These are phyloP conservation scores for Pangasius djambal DNA, from an alignment of 2,797 vertebrate genomes.

Conservation along the genomic window DNA sequence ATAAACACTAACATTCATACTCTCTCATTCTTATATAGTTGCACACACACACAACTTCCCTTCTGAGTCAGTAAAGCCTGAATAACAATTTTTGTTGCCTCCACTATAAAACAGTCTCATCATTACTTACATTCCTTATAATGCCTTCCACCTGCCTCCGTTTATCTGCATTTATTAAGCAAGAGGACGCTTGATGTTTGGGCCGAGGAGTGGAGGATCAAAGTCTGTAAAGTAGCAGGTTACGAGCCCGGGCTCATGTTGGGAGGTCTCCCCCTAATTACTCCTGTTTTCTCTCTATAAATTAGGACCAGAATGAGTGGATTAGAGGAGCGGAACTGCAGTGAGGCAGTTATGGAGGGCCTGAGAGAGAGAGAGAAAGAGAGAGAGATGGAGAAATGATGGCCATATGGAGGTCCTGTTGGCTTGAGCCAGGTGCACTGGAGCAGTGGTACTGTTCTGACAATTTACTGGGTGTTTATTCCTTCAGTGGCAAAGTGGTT, in stretches of 20 bases:
- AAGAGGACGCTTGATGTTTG: conserved; percentile 68
- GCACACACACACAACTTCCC: conserved; percentile 23
- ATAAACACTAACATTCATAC: conserved; percentile 30
- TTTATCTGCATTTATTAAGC: conserved; percentile 71
- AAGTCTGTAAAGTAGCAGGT: conserved; percentile 67
- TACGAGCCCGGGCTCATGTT: conserved; percentile 64
- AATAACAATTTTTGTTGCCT: conserved; percentile 56
- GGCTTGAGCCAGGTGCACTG: neutral
- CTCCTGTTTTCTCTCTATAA: conserved; percentile 72
- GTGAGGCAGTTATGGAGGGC: neutral
- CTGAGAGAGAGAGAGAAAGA: conserved; percentile 14
- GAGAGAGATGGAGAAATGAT: neutral
- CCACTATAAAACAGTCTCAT: conserved; percentile 64
- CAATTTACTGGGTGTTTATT: conserved; percentile 10
- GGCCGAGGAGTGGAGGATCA: conserved; percentile 58
- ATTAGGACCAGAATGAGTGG: conserved; percentile 57
- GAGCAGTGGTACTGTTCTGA: conserved; percentile 7
- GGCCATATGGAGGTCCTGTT: neutral
- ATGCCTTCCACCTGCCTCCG: conserved; percentile 71
- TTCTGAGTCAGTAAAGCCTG: conserved; percentile 47
- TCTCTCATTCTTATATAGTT: conserved; percentile 26
- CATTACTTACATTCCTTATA: conserved; percentile 74
- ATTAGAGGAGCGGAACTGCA: conserved; percentile 10
- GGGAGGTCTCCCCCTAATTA: conserved; percentile 73
- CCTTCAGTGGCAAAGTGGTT: conserved; percentile 8